Base-by-base conservation (phyloP, 1,140 invertebrate genomes). In the Physella acuta region DNA sequence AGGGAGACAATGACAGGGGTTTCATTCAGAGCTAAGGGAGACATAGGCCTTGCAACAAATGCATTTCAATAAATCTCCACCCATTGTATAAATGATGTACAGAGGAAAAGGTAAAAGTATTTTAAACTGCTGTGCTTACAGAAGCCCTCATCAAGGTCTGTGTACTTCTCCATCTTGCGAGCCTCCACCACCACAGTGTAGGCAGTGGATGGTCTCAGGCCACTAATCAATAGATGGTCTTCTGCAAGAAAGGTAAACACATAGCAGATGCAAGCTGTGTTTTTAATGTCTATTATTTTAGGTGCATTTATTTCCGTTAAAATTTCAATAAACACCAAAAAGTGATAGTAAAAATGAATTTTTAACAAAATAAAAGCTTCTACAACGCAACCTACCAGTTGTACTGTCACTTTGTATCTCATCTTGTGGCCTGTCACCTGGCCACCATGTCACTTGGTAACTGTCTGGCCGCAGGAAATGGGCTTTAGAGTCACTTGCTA, bases 391-490 rank as follows among this genome's bases (percentile, higher is more conserved):
- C 36, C 60, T 71, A 81, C 79, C 80, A 73, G 76, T 77, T 8
- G 81, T 83, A 52, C 74, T 78, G 65, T 82, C 79, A 75, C 81
- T 84, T 68, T 82, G 79, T 56, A 85, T 80, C 53, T 84, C 78
- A 58, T 79, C 77, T 49, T 84, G 79, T 16, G 82, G 76, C 66
- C 77, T 73, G 55, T 80, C 76, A 17, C 82, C 82, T n/a, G 82
- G 83, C 85, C 85, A 86, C 84, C 84, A 86, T 11, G 82, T 85
- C 53, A 86, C 80, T 62, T 83, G 79, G 71, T 81, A 86, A 70
- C 76, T 78, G 31, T 85, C 84, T 14, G 85, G 79, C 11, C 75
- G 73, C 2, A 85, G 72, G 73, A 79, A 85, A 68, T 85, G 82
- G 36, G 76, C 73, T 49, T 80, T 81, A 39, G 73, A 70, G 30